phyloP scores from a whole-genome alignment of 2,888 invertebrate species.

The Agonopterix subpropinquella region DNA sequence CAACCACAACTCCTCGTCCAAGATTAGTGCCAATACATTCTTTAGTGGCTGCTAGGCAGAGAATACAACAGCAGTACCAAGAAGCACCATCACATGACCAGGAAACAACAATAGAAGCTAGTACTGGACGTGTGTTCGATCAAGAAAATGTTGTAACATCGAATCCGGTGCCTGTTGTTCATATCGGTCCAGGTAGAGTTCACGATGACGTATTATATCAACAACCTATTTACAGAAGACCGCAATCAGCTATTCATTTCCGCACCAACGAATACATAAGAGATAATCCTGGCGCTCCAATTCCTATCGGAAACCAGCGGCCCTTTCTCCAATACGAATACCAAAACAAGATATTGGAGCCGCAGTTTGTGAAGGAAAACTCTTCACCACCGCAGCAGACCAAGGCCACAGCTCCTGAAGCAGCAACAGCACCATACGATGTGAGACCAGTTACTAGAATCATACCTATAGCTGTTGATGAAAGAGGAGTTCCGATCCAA shows the following conservation, averaged over 20 bases:
- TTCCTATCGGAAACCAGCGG: constrained; percentile 70
- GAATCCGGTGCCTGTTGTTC: constrained; percentile 71
- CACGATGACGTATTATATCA: constrained; percentile 54
- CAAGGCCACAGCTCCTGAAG: constrained; percentile 42
- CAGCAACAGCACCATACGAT: constrained; percentile 51
- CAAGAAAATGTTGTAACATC: constrained; percentile 67
- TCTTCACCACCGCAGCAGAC: constrained; percentile 30
- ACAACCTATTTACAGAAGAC: constrained; percentile 52
- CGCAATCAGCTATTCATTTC: constrained; percentile 56
- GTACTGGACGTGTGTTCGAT: constrained; percentile 69
- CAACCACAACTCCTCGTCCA: constrained; percentile 77
- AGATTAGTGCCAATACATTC: constrained; percentile 72
- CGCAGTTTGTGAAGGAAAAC: constrained; percentile 51
- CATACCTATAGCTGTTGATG: constrained; percentile 63
- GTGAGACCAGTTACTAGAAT: constrained; percentile 55
- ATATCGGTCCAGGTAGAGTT: constrained; percentile 65
- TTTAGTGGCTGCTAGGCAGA: constrained; percentile 63
- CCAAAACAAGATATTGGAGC: constrained; percentile 66
- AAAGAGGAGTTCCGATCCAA: constrained; percentile 58
- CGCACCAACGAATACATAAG: constrained; percentile 65
- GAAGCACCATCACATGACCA: constrained; percentile 49
- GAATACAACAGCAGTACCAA: constrained; percentile 63
- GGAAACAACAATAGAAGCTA: constrained; percentile 67
- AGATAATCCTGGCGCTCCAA: constrained; percentile 64
- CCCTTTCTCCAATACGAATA: constrained; percentile 66